phyloP scores from a whole-genome alignment of 2,888 invertebrate species.

The Iphiclides podalirius region DNA sequence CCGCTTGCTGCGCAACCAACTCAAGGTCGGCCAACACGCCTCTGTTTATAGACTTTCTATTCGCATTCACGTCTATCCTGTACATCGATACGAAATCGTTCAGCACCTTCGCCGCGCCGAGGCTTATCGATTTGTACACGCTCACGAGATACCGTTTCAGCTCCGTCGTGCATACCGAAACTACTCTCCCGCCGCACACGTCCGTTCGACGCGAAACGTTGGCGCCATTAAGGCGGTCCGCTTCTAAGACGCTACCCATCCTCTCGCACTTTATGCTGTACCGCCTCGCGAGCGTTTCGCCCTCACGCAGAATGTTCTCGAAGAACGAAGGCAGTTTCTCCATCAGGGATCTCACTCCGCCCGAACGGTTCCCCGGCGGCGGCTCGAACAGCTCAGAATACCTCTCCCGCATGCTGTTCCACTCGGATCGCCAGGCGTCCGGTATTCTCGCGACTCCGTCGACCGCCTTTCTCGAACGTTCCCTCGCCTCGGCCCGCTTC shows the following conservation, averaged over 20 bases:
- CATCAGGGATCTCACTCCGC: conserved; percentile 13
- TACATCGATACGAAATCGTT: conserved; percentile 59
- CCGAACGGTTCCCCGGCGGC: background rate
- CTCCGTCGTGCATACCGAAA: conserved; percentile 47
- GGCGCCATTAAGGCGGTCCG: background rate
- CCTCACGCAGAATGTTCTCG: conserved; percentile 8
- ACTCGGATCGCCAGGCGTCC: conserved; percentile 8
- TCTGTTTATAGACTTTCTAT: conserved; percentile 36
- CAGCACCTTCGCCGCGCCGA: conserved; percentile 45
- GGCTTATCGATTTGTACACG: conserved; percentile 46
- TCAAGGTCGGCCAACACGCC: conserved; percentile 36
- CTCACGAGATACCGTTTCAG: conserved; percentile 42
- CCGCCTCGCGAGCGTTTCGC: conserved; percentile 11
- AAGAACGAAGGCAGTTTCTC: conserved; percentile 20
- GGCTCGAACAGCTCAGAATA: conserved; percentile 9
- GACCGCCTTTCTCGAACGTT: background rate
- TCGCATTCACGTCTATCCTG: conserved; percentile 42
- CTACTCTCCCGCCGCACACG: conserved; percentile 10
- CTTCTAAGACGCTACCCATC: background rate
- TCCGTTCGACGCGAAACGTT: conserved; percentile 19
- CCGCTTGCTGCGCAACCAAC: conserved; percentile 31
- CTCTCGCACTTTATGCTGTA: conserved; percentile 11
- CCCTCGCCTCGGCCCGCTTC: conserved; percentile 26
- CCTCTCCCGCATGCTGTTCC: conserved; percentile 17
- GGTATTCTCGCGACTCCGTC: background rate